phyloP scores from a whole-genome alignment of 2,888 invertebrate species.

The Sphinx pinastri region DNA sequence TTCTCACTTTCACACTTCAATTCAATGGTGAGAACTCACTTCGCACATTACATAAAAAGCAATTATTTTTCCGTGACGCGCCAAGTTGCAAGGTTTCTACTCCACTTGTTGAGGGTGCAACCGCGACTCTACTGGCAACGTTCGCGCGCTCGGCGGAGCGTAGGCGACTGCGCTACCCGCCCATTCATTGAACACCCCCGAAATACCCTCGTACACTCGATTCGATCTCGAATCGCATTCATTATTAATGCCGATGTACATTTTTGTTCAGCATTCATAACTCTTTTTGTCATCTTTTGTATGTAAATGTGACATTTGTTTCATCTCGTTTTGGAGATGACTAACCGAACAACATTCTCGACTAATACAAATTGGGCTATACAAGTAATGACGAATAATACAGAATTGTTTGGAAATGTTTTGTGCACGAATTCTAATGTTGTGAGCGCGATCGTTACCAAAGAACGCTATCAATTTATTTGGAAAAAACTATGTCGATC shows the following conservation, averaged over 20 bases:
- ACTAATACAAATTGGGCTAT: not conserved
- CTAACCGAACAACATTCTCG: not conserved
- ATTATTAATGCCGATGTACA: constrained; percentile 26
- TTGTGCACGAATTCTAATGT: not conserved
- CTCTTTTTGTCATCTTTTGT: constrained; percentile 17
- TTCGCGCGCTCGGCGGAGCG: constrained; percentile 79
- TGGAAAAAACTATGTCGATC: not conserved
- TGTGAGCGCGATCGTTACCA: not conserved
- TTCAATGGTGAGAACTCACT: constrained; percentile 10
- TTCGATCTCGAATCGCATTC: constrained; percentile 56
- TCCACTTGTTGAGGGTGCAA: constrained; percentile 71
- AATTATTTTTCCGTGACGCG: constrained; percentile 25
- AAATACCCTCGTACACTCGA: constrained; percentile 55
- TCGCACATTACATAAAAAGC: constrained; percentile 9
- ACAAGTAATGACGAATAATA: not conserved
- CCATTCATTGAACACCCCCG: constrained; percentile 69
- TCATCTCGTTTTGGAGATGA: not conserved
- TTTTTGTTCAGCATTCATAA: constrained; percentile 19
- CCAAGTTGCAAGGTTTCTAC: constrained; percentile 28
- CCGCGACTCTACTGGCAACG: constrained; percentile 57
- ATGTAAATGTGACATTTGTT: constrained; percentile 21
- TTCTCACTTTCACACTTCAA: constrained; percentile 26
- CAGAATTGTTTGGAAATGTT: not conserved
- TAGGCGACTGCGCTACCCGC: constrained; percentile 78
- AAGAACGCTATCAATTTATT: not conserved